Evolutionary conservation across 2,113 vertebrate species (phyloP).

Genomic region (Eclectus roratus): DNA sequence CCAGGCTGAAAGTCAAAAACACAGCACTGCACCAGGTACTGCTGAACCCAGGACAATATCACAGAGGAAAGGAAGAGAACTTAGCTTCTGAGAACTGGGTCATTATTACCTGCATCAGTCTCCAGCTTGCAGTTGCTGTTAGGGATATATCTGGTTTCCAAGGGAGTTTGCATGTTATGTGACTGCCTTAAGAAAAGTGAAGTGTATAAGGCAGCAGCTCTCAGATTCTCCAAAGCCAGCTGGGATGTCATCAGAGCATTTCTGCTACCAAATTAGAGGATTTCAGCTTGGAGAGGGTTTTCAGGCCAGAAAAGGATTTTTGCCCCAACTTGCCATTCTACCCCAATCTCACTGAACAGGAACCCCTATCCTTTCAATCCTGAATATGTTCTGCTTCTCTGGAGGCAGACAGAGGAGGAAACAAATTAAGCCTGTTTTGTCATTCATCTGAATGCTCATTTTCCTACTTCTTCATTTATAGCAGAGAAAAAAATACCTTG

Average conservation of each 20-base stretch:
- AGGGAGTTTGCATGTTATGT: background rate
- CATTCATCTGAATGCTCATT: background rate
- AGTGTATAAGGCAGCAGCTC: background rate
- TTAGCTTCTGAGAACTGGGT: background rate
- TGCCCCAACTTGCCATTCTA: background rate
- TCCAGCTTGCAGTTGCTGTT: background rate
- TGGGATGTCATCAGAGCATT: background rate
- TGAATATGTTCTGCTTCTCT: background rate
- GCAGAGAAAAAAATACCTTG: background rate
- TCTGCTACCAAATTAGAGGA: background rate
- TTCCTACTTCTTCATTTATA: background rate
- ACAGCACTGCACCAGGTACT: too few species aligned
- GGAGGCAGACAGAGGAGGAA: background rate
- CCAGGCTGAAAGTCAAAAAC: too few species aligned
- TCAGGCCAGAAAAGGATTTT: background rate
- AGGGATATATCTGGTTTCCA: background rate
- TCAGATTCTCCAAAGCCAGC: background rate
- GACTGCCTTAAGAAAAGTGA: background rate
- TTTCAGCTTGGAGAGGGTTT: background rate
- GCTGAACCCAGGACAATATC: background rate
- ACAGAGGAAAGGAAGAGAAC: background rate
- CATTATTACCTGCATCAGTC: background rate
- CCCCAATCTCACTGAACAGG: fast-evolving
- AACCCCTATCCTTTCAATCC: background rate
- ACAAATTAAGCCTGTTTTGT: background rate